A percentile compares a stretch with the other conserved stretches of the same genome.
These are phyloP conservation scores for Tapirus terrestris DNA, from an alignment of 2,113 vertebrate genomes.

Conservation along the genomic window DNA sequence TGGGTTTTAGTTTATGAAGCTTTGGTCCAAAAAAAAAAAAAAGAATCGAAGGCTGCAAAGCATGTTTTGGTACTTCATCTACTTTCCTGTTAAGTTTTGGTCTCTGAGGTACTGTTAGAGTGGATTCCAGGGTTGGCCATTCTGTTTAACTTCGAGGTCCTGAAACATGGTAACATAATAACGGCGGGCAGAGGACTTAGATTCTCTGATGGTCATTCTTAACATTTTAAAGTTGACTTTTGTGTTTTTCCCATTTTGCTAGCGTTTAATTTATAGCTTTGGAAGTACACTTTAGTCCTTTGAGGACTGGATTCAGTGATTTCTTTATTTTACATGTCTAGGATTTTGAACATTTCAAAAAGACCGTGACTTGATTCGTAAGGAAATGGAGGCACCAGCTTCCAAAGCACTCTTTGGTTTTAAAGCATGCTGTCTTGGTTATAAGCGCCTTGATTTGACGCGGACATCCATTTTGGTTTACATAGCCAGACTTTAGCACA, in stretches of 20 bases:
- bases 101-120: background rate
- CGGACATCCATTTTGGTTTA: background rate
- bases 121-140: background rate
- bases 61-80: background rate
- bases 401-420: background rate
- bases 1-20: background rate
- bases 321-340: background rate
- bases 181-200: background rate
- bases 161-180: background rate
- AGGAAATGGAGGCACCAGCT: background rate
- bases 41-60: background rate
- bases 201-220: background rate
- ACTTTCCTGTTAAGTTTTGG: background rate
- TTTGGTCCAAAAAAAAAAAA: background rate
- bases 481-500: background rate
- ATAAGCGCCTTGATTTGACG: background rate
- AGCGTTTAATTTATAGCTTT: background rate
- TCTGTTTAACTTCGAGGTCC: background rate
- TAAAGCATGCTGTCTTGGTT: background rate
- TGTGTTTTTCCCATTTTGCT: conserved; percentile 10
- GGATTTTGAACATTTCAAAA: background rate
- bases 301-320: background rate
- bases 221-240: background rate
- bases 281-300: background rate
- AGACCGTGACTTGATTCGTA: background rate